Percentiles rank a stretch among this genome's conserved stretches.
Evolutionary conservation across 2,888 invertebrate species (phyloP).

Genomic region (Operophtera brumata): DNA sequence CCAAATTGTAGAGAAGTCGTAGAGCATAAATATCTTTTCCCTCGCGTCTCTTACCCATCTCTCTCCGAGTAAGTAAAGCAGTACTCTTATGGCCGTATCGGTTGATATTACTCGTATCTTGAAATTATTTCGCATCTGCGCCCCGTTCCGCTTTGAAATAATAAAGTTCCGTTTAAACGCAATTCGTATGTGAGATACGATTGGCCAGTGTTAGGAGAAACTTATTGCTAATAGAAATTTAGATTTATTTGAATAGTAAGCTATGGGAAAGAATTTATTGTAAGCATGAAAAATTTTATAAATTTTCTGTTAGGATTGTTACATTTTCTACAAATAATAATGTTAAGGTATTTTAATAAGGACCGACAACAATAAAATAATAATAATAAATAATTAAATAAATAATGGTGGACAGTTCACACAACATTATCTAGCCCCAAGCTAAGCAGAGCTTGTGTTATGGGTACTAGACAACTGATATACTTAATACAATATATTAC

Average conservation of each 20-base stretch:
- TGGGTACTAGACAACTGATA: no score
- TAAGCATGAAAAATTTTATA: not conserved
- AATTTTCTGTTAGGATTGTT: no score
- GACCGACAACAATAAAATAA: no score
- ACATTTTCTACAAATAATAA: no score
- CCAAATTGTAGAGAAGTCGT: conserved; percentile 35
- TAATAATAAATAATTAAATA: no score
- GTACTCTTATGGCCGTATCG: conserved; percentile 56
- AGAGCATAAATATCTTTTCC: conserved; percentile 29
- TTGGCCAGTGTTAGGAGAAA: conserved; percentile 75
- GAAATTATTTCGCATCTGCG: conserved; percentile 75
- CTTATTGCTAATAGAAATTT: conserved; percentile 70
- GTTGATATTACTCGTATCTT: conserved; percentile 53
- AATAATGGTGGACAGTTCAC: no score
- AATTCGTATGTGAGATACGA: conserved; percentile 77
- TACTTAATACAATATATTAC: no score
- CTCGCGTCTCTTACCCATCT: conserved; percentile 50
- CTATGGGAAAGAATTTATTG: conserved; percentile 1
- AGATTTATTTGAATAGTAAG: conserved; percentile 31
- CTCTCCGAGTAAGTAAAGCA: conserved; percentile 60
- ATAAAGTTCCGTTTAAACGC: conserved; percentile 76
- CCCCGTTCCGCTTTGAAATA: conserved; percentile 67
- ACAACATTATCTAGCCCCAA: no score
- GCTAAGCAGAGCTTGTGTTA: no score
- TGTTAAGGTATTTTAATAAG: no score